Conservation (phyloP, 2,797 vertebrate species). For the Hemibagrus guttatus region DNA sequence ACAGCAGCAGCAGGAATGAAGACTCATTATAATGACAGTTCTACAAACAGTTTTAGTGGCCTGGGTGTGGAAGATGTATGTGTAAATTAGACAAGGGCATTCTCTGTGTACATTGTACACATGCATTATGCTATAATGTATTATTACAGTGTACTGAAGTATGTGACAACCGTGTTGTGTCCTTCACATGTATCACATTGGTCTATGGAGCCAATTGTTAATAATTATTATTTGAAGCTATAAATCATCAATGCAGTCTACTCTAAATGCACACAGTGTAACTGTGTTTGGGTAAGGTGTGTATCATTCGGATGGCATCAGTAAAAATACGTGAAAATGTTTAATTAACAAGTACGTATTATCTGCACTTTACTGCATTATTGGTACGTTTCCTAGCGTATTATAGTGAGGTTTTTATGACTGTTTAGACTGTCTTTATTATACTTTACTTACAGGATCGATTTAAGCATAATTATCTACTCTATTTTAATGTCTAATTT, state of each 20-base stretch:
- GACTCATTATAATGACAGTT: conserved; percentile 68
- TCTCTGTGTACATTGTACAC: not conserved
- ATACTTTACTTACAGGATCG: conserved; percentile 36
- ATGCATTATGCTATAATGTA: not conserved
- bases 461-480: conserved; percentile 46
- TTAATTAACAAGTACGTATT: conserved; percentile 33
- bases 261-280: not conserved
- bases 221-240: not conserved
- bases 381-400: conserved; percentile 28
- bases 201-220: not conserved
- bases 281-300: not conserved
- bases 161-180: not conserved
- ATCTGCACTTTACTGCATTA: conserved; percentile 23
- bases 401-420: conserved; percentile 46
- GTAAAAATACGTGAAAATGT: conserved; percentile 43
- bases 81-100: conserved; percentile 48
- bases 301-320: conserved; percentile 17
- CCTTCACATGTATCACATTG: not conserved
- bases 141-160: not conserved
- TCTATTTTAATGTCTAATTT: conserved; percentile 33
- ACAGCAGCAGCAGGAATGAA: conserved; percentile 67
- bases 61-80: conserved; percentile 59
- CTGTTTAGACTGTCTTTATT: conserved; percentile 32
- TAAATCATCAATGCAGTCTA: not conserved
- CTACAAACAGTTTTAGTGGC: conserved; percentile 63